A percentile compares a stretch with the other conserved stretches of the same genome.
Evolutionary conservation across 2,888 invertebrate species (phyloP).

Genomic region (Tromatobia lineatoria): DNA sequence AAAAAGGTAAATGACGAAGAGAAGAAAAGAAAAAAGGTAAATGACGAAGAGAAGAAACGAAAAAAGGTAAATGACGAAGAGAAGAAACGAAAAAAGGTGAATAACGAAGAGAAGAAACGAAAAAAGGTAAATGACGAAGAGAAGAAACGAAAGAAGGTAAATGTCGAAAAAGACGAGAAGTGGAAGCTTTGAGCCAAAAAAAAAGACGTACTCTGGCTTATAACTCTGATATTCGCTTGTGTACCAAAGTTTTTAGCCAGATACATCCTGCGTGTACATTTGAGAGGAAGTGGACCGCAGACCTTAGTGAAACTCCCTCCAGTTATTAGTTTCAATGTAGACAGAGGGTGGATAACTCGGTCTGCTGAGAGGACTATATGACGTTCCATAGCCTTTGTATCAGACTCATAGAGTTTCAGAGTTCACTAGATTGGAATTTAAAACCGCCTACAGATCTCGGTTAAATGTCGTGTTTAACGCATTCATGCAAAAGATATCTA

Average conservation of each 20-base stretch:
- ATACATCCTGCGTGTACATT: slow-evolving; percentile 15
- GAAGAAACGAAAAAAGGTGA: slow-evolving; percentile 50
- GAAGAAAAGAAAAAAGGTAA: slow-evolving; percentile 44
- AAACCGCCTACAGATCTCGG: neutral
- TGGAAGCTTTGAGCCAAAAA: neutral
- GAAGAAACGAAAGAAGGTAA: slow-evolving; percentile 42
- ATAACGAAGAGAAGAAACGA: slow-evolving; percentile 48
- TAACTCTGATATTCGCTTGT: slow-evolving; percentile 44
- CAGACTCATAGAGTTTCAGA: neutral
- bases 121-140: slow-evolving; percentile 8
- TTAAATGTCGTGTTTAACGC: neutral
- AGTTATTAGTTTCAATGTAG: slow-evolving; percentile 42
- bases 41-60: slow-evolving; percentile 41
- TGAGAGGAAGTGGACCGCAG: slow-evolving; percentile 20
- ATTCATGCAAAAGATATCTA: neutral
- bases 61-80: slow-evolving; percentile 8
- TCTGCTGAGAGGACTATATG: neutral
- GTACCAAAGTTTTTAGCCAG: slow-evolving; percentile 31
- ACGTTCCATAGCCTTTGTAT: neutral
- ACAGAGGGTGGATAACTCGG: slow-evolving; percentile 16
- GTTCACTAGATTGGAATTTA: neutral
- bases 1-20: slow-evolving; percentile 8
- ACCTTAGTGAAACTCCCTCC: slow-evolving; percentile 16
- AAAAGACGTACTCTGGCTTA: slow-evolving; percentile 38
- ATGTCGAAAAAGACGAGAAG: neutral